phyloP scores from a whole-genome alignment of 2,888 invertebrate genomes.

The Vandiemenella viatica region DNA sequence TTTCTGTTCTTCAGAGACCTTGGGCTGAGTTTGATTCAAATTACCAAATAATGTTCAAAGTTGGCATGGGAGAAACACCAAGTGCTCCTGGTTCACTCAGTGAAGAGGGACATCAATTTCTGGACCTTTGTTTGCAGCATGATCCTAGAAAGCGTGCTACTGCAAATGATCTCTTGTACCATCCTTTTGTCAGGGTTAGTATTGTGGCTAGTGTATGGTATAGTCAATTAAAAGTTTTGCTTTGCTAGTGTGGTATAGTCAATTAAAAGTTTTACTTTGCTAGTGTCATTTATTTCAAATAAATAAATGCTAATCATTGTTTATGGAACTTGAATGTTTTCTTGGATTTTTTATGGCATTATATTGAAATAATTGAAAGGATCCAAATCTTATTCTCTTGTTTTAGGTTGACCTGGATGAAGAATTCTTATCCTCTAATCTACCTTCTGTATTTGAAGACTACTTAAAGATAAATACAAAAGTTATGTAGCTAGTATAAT shows the following conservation, averaged over 20 bases:
- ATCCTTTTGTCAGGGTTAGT: conserved; percentile 47
- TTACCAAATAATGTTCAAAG: conserved; percentile 90
- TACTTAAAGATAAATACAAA: conserved; percentile 8
- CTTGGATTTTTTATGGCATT: too few species aligned
- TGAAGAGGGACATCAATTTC: conserved; percentile 68
- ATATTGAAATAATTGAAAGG: too few species aligned
- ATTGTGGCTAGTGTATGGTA: background rate
- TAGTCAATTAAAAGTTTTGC: too few species aligned
- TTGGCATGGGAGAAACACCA: conserved; percentile 82
- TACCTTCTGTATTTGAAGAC: conserved; percentile 14
- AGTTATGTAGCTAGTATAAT: background rate
- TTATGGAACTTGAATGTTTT: too few species aligned
- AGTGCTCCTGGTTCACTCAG: conserved; percentile 58
- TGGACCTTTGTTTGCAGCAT: conserved; percentile 62
- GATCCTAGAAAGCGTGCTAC: conserved; percentile 59
- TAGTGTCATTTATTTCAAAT: background rate
- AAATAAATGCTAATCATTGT: too few species aligned
- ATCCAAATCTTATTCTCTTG: too few species aligned
- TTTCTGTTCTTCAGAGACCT: conserved; percentile 51
- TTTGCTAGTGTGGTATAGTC: background rate
- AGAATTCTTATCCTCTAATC: conserved; percentile 16
- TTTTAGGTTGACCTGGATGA: conserved; percentile 19
- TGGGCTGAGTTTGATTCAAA: conserved; percentile 87
- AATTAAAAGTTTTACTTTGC: background rate
- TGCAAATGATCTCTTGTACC: conserved; percentile 53